Evolutionary conservation across 2,888 invertebrate species (phyloP), one percentile per base, ranked within the genome.

Genomic region (Drosophila meridiana): DNA sequence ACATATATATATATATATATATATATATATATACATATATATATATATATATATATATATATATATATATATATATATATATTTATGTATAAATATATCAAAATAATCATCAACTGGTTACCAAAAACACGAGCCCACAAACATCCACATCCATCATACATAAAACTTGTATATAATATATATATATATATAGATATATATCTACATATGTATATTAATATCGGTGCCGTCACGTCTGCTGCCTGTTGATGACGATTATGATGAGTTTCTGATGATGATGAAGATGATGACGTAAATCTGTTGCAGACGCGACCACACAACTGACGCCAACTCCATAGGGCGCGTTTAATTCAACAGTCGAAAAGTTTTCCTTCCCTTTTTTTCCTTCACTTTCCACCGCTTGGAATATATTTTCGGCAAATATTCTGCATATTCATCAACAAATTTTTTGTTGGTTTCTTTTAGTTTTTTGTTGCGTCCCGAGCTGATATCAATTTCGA

Each of bases 391-490:
- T 14, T 42, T 5, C 61, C 63, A 56, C 50, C 53, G 52, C 58
- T 55, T 42, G 45, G 58, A 42, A 50, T 56, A 75, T 64, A 80
- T 71, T 67, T 78, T 56, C 76, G 67, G 55, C 73, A 72, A 69
- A 83, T 65, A 82, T 87, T 75, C 72, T 70, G 83, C 89, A 78
- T 80, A 78, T 82, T 89, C 89, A 83, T 83, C 89, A 81, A 65
- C 57, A 76, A 55, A 55, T 56, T 61, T 58, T 63, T 43, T 20
- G 48, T 76, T 60, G 53, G 13, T 42, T 42, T 7, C 3, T n/a
- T 42, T n/a, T 42, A 42, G 30, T 57, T 58, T 45, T 68, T 60
- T 36, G 20, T 36, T 45, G 26, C 13, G 38, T 13, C 48, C 47
- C 47, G n/a, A n/a, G 4, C 34, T 14, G 52, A 50, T 78, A 45